Conservation (phyloP, 2,797 vertebrate genomes). For the Stomatorhinus walkeri region DNA sequence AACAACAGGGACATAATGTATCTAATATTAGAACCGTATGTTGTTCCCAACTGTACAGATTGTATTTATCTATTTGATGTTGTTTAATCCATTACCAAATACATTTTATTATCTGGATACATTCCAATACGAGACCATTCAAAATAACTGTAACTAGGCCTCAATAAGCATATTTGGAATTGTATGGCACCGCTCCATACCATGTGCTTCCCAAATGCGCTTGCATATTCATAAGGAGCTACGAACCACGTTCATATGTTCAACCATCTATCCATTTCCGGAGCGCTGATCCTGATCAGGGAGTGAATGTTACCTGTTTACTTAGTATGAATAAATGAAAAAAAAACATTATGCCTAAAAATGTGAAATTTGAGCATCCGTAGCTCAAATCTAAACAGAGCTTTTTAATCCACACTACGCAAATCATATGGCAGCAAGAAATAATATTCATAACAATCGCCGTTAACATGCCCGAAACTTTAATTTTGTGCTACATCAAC, state of each 20-base stretch:
- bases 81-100: background rate
- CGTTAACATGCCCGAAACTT: background rate
- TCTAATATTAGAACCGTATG: background rate
- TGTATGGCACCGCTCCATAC: background rate
- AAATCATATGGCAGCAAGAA: background rate
- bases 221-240: background rate
- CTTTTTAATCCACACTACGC: background rate
- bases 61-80: background rate
- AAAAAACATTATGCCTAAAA: background rate
- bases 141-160: background rate
- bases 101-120: background rate
- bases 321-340: background rate
- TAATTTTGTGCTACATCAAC: background rate
- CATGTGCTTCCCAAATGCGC: background rate
- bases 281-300: background rate
- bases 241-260: background rate
- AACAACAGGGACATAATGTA: background rate
- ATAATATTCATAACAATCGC: background rate
- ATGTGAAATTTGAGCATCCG: background rate
- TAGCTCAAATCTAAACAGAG: background rate
- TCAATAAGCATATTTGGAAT: background rate
- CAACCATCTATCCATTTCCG: background rate
- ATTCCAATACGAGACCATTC: background rate
- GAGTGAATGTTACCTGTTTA: background rate
- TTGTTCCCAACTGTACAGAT: background rate